Evolutionary conservation across 53 echinoderm and acorn worm genomes (phyloP), one percentile per base, ranked within the genome.

Genomic region (Apostichopus leukothele): DNA sequence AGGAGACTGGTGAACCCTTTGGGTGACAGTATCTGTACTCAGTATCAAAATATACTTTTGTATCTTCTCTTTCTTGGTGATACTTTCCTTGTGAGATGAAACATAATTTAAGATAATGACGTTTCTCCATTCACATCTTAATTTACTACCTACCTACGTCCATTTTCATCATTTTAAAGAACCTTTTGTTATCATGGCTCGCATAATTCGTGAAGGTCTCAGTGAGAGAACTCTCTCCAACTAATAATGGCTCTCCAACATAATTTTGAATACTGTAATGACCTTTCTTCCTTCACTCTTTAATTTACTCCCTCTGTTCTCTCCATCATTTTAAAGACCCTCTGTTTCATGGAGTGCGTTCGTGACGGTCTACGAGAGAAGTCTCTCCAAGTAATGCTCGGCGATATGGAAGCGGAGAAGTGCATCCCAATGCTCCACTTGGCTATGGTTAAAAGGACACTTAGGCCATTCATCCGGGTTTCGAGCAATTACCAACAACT

Each of bases 391-490:
- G 81, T 86, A 12, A 80, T 98, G 13, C 91, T 96, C 18, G 96
- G 96, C 5, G 94, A 96, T n/a, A 51, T 78, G 4, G 94, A 93
- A 9, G 84, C 55, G 22, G 60, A 87, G 76, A 89, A 90, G 52
- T 93, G 93, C 0, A 67, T 94, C 11, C 95, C 96, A 23, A 96
- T 90, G 84, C 84, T 98, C 51, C 93, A 90, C 83, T 94, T 93
- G 93, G 93, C 96, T 50, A 91, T 94, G 96, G 90, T 93, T 59
- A 91, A 96, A 16, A 91, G 98, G 73, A 96, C 96, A 3, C 93
- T 98, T 25, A 96, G 93, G 76, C 93, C 98, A 11, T 98, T 98
- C 90, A 83, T 98, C 51, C 87, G 96, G 86, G 90, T 89, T 50
- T 85, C 91, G n/a, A 91, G 91, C 19, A 89, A 89, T 6, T 60